These are phyloP conservation scores for Phrynosoma platyrhinos DNA, from an alignment of 2,113 vertebrate species.

Conservation along the genomic window DNA sequence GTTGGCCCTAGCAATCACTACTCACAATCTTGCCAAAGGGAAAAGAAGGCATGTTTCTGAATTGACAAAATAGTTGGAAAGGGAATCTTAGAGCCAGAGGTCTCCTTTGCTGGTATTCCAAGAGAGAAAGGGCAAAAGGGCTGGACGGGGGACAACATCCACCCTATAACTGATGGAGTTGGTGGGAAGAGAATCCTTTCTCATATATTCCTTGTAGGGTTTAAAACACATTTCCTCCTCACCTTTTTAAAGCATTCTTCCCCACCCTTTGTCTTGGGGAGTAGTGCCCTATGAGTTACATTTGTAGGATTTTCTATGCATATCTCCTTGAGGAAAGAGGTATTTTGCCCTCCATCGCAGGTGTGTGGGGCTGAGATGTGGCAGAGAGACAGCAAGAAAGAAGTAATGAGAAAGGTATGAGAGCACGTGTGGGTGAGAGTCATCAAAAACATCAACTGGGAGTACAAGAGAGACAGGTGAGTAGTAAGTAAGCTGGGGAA, in stretches of 20 bases:
- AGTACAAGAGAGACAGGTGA: neutral
- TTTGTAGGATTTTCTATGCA: neutral
- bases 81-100: constrained; percentile 3
- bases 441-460: neutral
- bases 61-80: neutral
- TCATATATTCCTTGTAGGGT: neutral
- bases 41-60: constrained; percentile 2
- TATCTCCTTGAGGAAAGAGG: neutral
- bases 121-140: neutral
- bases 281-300: neutral
- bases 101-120: neutral
- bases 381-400: neutral
- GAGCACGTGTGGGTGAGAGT: neutral
- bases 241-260: neutral
- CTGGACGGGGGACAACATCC: neutral
- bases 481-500: neutral
- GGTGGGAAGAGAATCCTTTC: neutral
- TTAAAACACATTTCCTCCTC: neutral
- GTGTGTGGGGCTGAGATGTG: too few species aligned
- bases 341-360: neutral
- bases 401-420: neutral
- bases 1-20: neutral
- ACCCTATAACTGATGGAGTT: neutral
- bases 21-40: neutral
- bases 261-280: neutral